A percentile compares a stretch with the other conserved stretches of the same genome.
phyloP scores from a whole-genome alignment of 2,888 invertebrate species.

The Drosophila neotestacea region DNA sequence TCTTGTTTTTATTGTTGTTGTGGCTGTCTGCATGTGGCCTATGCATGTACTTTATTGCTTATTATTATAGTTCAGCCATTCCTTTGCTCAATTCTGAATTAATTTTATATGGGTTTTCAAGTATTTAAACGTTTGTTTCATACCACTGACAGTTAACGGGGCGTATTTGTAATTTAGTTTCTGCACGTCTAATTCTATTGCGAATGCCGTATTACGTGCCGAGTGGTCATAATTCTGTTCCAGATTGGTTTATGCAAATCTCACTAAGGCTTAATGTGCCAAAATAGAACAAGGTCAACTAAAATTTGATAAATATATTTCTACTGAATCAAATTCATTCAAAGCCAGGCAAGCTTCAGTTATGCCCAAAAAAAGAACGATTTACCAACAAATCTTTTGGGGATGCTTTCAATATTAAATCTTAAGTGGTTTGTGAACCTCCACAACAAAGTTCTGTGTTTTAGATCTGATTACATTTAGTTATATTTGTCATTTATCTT shows the following conservation, averaged over 20 bases:
- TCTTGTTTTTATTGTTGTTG: constrained; percentile 25
- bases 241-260: constrained; percentile 6
- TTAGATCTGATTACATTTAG: background rate
- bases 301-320: background rate
- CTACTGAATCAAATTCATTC: background rate
- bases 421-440: background rate
- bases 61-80: constrained; percentile 63
- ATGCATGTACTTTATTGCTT: constrained; percentile 56
- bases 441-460: background rate
- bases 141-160: constrained; percentile 23
- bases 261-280: background rate
- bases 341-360: background rate
- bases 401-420: background rate
- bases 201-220: background rate
- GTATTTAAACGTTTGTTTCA: constrained; percentile 64
- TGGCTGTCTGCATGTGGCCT: constrained; percentile 51
- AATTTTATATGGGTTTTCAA: constrained; percentile 76
- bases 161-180: constrained; percentile 51
- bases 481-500: background rate
- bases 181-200: constrained; percentile 43
- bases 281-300: constrained; percentile 11
- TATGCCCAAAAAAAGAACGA: background rate
- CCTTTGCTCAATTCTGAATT: constrained; percentile 57
- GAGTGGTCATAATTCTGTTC: background rate
- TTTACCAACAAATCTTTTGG: background rate